A percentile compares a stretch with the other conserved stretches of the same genome.
phyloP scores from a whole-genome alignment of 1,140 invertebrate genomes.

The Saxidomus purpurata region DNA sequence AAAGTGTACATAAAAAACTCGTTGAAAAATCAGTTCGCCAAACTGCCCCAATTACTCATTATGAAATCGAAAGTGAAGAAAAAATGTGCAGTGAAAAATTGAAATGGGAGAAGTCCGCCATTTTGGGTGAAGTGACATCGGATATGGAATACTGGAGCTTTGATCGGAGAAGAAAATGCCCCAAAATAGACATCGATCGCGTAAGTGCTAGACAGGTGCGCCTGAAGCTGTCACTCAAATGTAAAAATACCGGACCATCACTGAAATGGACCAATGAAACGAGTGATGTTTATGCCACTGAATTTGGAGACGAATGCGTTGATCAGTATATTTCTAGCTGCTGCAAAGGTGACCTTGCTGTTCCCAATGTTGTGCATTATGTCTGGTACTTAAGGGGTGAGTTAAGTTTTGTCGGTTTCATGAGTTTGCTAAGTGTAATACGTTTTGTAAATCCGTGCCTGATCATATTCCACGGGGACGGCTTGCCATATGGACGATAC shows the following conservation, averaged over 20 bases:
- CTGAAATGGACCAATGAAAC: not conserved
- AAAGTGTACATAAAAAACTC: too few species aligned
- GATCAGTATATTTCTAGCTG: not conserved
- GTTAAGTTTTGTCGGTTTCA: not conserved
- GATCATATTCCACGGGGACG: conserved; percentile 42
- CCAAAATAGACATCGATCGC: not conserved
- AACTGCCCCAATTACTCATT: too few species aligned
- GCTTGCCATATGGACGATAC: conserved; percentile 17
- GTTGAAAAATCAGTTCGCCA: too few species aligned
- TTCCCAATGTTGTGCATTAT: conserved; percentile 59
- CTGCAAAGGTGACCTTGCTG: not conserved
- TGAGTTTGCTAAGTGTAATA: conserved; percentile 34
- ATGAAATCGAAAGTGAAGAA: not conserved
- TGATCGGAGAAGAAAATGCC: not conserved
- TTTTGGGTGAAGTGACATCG: not conserved
- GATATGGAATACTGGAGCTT: not conserved
- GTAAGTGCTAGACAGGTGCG: not conserved
- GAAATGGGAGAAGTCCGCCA: not conserved
- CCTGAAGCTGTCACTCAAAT: not conserved
- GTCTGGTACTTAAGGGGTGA: not conserved
- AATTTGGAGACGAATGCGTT: not conserved
- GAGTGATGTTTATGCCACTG: not conserved
- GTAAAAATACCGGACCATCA: not conserved
- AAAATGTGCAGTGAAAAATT: not conserved
- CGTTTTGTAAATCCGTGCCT: conserved; percentile 31